Conservation (phyloP, 2,888 invertebrate genomes). For the Hypena proboscidalis region DNA sequence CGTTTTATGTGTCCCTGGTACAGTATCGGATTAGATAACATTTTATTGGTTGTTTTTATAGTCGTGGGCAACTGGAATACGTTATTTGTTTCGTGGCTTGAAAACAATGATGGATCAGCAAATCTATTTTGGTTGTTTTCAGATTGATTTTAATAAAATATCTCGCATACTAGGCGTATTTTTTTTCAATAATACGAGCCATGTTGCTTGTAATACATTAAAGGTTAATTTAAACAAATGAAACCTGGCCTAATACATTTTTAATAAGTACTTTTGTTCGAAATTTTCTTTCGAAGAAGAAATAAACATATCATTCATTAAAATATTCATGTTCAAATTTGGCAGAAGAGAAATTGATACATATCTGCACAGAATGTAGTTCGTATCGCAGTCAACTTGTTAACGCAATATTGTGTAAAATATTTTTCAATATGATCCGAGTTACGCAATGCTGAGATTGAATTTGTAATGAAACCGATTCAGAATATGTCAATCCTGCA, state of each 20-base stretch:
- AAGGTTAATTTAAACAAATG: no score
- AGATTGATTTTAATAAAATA: no score
- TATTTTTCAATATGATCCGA: conserved; percentile 43
- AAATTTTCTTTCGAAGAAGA: no score
- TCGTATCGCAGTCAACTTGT: conserved; percentile 38
- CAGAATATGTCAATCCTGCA: conserved; percentile 37
- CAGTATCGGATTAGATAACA: conserved; percentile 37
- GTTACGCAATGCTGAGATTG: conserved; percentile 45
- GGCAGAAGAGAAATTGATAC: conserved; percentile 26
- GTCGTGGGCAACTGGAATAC: conserved; percentile 6
- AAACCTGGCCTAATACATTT: no score
- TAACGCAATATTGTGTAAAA: no score
- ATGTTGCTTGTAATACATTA: no score
- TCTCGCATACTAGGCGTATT: not conserved
- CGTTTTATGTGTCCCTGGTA: conserved; percentile 37
- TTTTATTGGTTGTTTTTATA: conserved; percentile 41
- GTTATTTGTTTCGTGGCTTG: not conserved
- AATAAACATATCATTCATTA: no score
- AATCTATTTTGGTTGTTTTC: no score
- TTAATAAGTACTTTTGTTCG: no score
- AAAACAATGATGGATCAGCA: no score
- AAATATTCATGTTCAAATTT: no score
- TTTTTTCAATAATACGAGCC: no score
- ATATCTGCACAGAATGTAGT: conserved; percentile 19
- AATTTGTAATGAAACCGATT: conserved; percentile 47